Conservation (phyloP, 1,140 invertebrate genomes). For the Hylaeus anthracinus region DNA sequence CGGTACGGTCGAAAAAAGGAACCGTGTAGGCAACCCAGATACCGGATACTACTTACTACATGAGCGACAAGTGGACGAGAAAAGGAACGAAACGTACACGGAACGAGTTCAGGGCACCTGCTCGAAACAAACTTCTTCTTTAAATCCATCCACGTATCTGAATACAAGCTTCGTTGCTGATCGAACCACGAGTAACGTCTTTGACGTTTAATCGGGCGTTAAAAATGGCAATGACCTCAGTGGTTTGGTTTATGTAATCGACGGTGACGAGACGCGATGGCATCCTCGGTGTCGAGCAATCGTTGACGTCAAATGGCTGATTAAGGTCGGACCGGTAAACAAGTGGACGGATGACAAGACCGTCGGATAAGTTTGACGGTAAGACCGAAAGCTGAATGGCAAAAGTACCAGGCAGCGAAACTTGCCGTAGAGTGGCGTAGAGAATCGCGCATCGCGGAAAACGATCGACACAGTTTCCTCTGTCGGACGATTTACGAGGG, state of each 20-base stretch:
- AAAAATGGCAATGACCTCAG: conserved; percentile 9
- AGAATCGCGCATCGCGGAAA: no score
- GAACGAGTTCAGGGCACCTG: no score
- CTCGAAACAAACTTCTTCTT: no score
- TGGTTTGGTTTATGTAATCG: conserved; percentile 2
- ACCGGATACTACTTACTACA: background rate
- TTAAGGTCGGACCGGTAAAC: conserved; percentile 14
- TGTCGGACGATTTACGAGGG: no score
- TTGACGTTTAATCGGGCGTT: background rate
- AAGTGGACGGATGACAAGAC: background rate
- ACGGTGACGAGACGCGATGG: background rate
- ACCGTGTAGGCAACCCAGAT: conserved; percentile 15
- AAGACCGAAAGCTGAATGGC: background rate
- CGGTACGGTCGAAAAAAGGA: background rate
- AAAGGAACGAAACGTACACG: no score
- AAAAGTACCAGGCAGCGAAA: no score
- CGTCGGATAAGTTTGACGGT: background rate
- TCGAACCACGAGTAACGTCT: background rate
- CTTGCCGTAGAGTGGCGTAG: background rate
- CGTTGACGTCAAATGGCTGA: conserved; percentile 21
- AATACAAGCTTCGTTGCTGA: no score
- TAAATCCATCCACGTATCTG: background rate
- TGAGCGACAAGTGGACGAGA: no score
- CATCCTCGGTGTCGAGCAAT: background rate
- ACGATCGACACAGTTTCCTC: no score